Conservation (phyloP, 2,888 invertebrate genomes). For the Dendrolimus houi region DNA sequence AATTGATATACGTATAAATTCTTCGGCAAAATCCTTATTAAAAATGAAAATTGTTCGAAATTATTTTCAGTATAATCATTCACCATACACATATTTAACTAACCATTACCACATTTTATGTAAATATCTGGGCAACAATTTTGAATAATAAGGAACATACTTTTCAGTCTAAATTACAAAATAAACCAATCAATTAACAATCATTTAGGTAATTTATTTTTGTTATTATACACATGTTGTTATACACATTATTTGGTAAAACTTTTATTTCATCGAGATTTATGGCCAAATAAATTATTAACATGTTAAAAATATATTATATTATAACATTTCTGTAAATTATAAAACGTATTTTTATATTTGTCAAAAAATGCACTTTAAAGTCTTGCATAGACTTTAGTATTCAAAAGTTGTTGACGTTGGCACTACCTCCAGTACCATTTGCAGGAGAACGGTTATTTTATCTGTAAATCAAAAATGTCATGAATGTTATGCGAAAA, state of each 20-base stretch:
- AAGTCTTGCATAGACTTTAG: constrained; percentile 62
- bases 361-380: constrained; percentile 47
- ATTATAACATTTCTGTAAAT: constrained; percentile 1
- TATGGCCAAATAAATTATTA: constrained; percentile 1
- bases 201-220: constrained; percentile 14
- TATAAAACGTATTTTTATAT: constrained; percentile 3
- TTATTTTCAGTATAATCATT: constrained; percentile 22
- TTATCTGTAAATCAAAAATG: constrained; percentile 79
- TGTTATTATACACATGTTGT: too few relatives aligned
- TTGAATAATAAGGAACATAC: constrained; percentile 24
- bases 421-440: constrained; percentile 93
- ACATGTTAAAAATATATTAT: constrained; percentile 3
- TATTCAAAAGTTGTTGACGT: constrained; percentile 85
- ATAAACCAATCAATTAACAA: constrained; percentile 16
- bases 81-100: too few relatives aligned
- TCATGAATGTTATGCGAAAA: neutral
- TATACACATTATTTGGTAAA: neutral
- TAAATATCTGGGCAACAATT: constrained; percentile 24
- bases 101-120: neutral
- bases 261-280: neutral
- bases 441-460: constrained; percentile 92
- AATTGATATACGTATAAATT: too few relatives aligned
- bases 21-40: too few relatives aligned
- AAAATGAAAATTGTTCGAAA: too few relatives aligned
- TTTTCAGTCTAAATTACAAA: constrained; percentile 32